phyloP scores from a whole-genome alignment of 2,797 vertebrate genomes.

The Varecia variegata region DNA sequence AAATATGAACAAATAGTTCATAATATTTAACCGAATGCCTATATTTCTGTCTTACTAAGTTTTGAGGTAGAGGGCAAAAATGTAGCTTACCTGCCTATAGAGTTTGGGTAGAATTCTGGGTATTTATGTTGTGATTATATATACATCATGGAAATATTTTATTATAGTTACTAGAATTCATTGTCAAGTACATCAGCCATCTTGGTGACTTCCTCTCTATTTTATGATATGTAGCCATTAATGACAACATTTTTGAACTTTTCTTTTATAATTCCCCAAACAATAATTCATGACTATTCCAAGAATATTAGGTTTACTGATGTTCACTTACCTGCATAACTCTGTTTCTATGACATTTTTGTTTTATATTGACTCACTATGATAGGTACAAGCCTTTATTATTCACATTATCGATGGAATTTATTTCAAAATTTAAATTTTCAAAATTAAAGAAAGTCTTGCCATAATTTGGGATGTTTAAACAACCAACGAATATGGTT shows the following conservation, averaged over 20 bases:
- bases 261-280: not conserved
- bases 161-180: not conserved
- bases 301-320: not conserved
- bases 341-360: not conserved
- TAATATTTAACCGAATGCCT: not conserved
- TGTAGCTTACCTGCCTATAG: not conserved
- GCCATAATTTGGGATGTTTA: not conserved
- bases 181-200: not conserved
- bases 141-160: not conserved
- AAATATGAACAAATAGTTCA: not conserved
- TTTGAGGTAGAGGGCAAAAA: not conserved
- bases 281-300: not conserved
- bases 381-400: not conserved
- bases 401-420: not conserved
- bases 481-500: not conserved
- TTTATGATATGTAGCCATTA: not conserved
- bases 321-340: not conserved
- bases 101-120: not conserved
- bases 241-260: not conserved
- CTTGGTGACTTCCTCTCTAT: not conserved
- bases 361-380: not conserved
- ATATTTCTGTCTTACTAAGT: not conserved
- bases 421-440: not conserved
- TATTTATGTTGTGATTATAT: not conserved
- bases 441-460: not conserved